Conservation (phyloP, 2,888 invertebrate genomes). For the Bimastos eiseni region DNA sequence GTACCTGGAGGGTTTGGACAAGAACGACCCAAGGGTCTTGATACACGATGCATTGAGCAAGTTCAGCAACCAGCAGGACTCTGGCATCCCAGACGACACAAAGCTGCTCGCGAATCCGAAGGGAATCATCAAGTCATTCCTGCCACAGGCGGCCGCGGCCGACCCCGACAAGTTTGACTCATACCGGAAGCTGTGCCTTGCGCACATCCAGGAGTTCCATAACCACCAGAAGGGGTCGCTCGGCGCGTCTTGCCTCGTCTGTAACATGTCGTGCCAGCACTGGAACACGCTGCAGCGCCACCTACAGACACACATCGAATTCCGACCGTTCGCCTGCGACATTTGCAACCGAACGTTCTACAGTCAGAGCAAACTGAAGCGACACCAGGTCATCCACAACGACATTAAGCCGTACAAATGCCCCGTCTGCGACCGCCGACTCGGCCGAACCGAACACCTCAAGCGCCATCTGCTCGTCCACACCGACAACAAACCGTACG, state of each 20-base stretch:
- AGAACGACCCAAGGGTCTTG: constrained; percentile 19
- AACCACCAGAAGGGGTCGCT: constrained; percentile 34
- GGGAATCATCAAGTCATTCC: constrained; percentile 33
- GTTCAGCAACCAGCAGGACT: constrained; percentile 29
- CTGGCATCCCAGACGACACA: constrained; percentile 23
- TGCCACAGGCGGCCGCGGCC: constrained; percentile 35
- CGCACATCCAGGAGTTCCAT: constrained; percentile 38
- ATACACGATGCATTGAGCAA: constrained; percentile 28
- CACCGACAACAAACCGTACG: constrained; percentile 43
- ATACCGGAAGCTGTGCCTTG: constrained; percentile 38
- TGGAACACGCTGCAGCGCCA: constrained; percentile 43
- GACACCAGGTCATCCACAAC: constrained; percentile 39
- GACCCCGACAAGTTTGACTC: constrained; percentile 40
- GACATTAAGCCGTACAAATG: constrained; percentile 46
- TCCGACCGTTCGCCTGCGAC: constrained; percentile 44
- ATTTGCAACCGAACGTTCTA: constrained; percentile 42
- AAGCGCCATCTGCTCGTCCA: constrained; percentile 45
- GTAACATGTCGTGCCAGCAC: constrained; percentile 37
- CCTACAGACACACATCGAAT: constrained; percentile 44
- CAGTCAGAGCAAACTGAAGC: constrained; percentile 43
- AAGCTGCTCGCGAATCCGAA: constrained; percentile 31
- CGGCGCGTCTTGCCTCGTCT: constrained; percentile 37
- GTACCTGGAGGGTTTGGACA: constrained; percentile 26
- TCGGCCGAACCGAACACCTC: constrained; percentile 45
- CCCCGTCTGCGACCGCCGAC: constrained; percentile 42